phyloP scores from a whole-genome alignment of 2,113 vertebrate species.

The Hystrix cristata region DNA sequence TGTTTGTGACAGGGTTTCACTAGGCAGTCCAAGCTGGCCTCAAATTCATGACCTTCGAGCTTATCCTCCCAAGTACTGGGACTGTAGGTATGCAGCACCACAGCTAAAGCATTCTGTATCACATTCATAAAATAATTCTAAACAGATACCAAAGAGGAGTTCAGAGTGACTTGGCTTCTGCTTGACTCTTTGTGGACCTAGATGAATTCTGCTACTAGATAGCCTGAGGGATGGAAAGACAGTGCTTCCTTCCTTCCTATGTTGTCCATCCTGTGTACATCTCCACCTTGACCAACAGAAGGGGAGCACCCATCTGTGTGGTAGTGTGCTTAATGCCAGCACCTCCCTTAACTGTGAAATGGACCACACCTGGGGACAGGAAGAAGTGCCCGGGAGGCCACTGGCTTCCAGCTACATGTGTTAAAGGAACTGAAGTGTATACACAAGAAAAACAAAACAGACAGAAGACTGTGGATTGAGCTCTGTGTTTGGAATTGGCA shows the following conservation, averaged over 20 bases:
- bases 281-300: neutral
- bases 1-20: neutral
- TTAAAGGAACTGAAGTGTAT: neutral
- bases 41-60: neutral
- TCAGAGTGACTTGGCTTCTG: neutral
- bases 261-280: neutral
- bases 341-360: neutral
- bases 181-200: neutral
- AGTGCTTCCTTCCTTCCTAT: neutral
- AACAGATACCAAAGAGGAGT: neutral
- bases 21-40: neutral
- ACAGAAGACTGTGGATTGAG: neutral
- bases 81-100: too few relatives aligned
- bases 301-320: neutral
- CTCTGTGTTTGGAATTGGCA: neutral
- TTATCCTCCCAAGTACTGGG: neutral
- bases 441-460: neutral
- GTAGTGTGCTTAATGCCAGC: neutral
- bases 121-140: neutral
- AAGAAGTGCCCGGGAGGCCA: neutral
- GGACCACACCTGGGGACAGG: neutral
- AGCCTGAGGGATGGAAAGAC: neutral
- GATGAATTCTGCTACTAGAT: neutral
- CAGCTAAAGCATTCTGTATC: neutral
- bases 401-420: neutral